Evolutionary conservation across 2,797 vertebrate species (phyloP), one percentile per base, ranked within the genome.

Genomic region (Selene dorsalis): DNA sequence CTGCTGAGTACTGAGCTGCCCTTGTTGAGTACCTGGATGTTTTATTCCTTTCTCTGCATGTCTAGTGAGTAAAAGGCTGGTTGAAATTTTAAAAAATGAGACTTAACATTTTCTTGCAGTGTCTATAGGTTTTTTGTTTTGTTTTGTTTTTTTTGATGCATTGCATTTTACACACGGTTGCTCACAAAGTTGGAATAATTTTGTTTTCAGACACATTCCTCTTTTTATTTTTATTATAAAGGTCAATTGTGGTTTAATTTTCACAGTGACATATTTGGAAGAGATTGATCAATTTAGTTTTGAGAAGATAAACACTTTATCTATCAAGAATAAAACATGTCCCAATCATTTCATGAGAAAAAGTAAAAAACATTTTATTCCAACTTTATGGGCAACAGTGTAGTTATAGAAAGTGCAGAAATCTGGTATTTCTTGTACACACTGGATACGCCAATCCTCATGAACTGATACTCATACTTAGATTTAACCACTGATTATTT

Each of bases 21-120:
- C 13, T 64, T 67, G 38, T 26, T 56, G 50, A 32, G 69, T 63
- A 60, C 56, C 13, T 69, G 4, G n/a, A 13, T 39, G 18, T 66
- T 22, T 41, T 20, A 73, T 38, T 14, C 17, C 58, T 67, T 17
- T n/a, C 50, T 74, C 24, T 53, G 16, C 39, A 7, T 55, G 11
- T 48, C 28, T 57, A 3, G 32, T 61, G 38, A n/a, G 9, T 39
- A 14, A 47, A 52, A 66, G 22, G 0, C 6, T 18, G 16, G 26
- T 28, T 50, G 32, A 4, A 39, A 6, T 17, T 41, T 32, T 1
- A 63, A 20, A 24, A 68, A 55, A 32, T 38, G 10, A 11, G 20
- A 56, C 32, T 52, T 20, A 13, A 20, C 38, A 6, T 39, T 52
- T 69, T 67, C 39, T 9, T 45, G 69, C 39, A 35, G 32, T 35